Base-by-base conservation (phyloP, 2,888 invertebrate species). In the Volucella zonaria region DNA sequence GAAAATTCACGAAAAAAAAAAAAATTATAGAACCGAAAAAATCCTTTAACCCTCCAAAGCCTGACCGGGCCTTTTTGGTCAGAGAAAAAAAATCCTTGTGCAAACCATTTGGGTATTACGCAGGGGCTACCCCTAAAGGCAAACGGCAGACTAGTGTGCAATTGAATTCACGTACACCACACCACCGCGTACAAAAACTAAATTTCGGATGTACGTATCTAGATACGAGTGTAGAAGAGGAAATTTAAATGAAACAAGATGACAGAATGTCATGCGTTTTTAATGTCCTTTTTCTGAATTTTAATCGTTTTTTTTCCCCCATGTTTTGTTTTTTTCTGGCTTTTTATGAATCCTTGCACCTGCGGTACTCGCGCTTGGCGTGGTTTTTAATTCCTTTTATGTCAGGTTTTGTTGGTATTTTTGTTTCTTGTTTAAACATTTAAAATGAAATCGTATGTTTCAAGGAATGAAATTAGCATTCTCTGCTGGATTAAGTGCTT, bases 91-190 rank as follows among this genome's bases (percentile, higher is more conserved):
- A 62, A 64, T 62, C 62, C 62, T 45, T 52, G 45, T 62, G 38
- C 18, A 62, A 70, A 47, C 70, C 70, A 47, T 70, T 70, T 70
- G 70, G 58, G 56, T 45, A 12, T 45, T 45, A n/a, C 45, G n/a
- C 45, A 45, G n/a, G 8, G 45, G 12, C 11, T n/a, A 45, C 45
- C 9, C 45, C n/a, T n/a, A 8, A 23, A 12, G 6, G 45, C 12
- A 45, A n/a, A 45, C 12, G 45, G 45, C 3, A 45, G 45, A 45
- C 43, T 38, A 56, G 56, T 56, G 38, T 43, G 56, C 56, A 70
- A 58, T 58, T 47, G 15, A 15, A 58, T 31, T 49, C 9, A 56
- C 45, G 43, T 31, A 31, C 31, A 31, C 31, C 31, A 31, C 6
- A 31, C 31, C 6, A 6, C 31, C 23, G 3, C 23, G 23, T 56